Base-by-base conservation (phyloP, 2,888 invertebrate species). In the Patella caerulea region DNA sequence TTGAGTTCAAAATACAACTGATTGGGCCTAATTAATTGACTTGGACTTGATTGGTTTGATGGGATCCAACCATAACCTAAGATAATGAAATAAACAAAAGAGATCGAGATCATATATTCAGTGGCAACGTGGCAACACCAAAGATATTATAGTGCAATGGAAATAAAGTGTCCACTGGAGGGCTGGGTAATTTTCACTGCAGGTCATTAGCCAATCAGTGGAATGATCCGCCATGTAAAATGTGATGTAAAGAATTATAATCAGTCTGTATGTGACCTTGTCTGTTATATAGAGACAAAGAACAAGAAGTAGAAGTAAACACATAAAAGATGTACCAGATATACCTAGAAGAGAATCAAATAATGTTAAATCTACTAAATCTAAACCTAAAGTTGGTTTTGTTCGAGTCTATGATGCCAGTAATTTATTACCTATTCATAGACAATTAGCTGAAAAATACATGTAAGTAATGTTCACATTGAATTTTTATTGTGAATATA, bases 381-480 rank as follows among this genome's bases (percentile, higher is more conserved):
- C 83, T 53, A 84, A 84, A 80, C 84, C 83, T 78, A 89, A 89
- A 76, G 95, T 95, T 5, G 93, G 92, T 29, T 88, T 95, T 69
- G 91, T 92, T 19, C 86, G 89, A 65, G 85, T 92, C 53, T 97
- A 96, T 88, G 95, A 95, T 81, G 94, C 94, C 0, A 94, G 94
- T 17, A 93, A 94, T 70, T 93, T 98, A 76, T 95, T 97, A 88
- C 95, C 96, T 71, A 94, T 97, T 4, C 95, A 94, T 88, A 94
- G 94, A 82, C 94, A 95, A 78, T 93, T 98, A 76, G 98, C 97
- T 0, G 95, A 96, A 88, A 95, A 95, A 90, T 98, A 98, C 90
- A 94, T 95, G 94, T 94, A 88, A 91, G 93, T 80, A 53, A 29
- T 15, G 45, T 45, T 9, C 7, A 45, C 45, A 45, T 45, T 9